Evolutionary conservation across 2,797 vertebrate species (phyloP), one percentile per base, ranked within the genome.

Genomic region (Esox masquinongy): DNA sequence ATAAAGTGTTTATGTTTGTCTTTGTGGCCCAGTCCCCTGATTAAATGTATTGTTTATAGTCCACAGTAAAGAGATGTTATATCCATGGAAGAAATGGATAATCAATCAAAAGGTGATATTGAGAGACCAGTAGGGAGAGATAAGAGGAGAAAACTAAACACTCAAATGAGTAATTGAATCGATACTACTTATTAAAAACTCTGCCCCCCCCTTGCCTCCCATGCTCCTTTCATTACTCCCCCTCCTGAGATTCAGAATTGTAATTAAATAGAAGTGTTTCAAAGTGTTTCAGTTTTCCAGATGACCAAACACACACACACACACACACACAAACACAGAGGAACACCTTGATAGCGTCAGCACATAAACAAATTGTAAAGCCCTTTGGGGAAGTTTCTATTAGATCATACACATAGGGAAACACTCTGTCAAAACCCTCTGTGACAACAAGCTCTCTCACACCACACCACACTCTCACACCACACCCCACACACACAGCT

Each of bases 301-400:
- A 31, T 29, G 12, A 61, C 29, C 72, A 49, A 59, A 67, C 61
- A 74, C 61, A 71, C 70, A 74, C 64, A 73, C 75, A 69, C 78
- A 81, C 85, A 74, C 77, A 78, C 59, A 70, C 70, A n/a, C n/a
- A n/a, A n/a, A n/a, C n/a, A 74, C 53, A 51, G 75, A 71, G 79
- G 80, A 76, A 82, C 85, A 87, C 86, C 80, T 88, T 87, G 82
- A 83, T 77, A 70, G 83, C 89, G 83, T 92, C 89, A 86, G 83
- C 77, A 77, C 81, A 84, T 88, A 89, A 90, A 91, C 84, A 88
- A 84, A 88, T 9, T 29, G 81, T 82, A 81, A 85, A 73, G 80
- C 83, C 90, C 83, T 70, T 75, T 83, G 89, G 89, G 88, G 91
- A 82, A 80, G 80, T 86, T 92, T 90, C 86, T 87, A 90, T 90